Evolutionary conservation across 1,140 invertebrate species (phyloP).

Genomic region (Magallana angulata): DNA sequence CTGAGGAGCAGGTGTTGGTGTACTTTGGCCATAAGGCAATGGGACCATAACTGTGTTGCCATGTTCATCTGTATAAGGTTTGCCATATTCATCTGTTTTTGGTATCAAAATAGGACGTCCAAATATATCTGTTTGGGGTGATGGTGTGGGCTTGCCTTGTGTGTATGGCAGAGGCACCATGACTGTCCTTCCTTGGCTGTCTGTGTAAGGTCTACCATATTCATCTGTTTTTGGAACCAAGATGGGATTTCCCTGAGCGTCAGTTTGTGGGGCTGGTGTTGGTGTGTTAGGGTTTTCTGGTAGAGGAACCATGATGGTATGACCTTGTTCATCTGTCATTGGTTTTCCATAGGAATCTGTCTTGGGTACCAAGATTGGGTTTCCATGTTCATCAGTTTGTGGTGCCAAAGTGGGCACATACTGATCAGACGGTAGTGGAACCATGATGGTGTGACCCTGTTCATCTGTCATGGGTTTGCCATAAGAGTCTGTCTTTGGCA

Average conservation of each 20-base stretch:
- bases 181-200: slow-evolving; percentile 8
- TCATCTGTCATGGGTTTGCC: slow-evolving; percentile 13
- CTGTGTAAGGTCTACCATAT: slow-evolving; percentile 21
- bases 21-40: background rate
- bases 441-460: background rate
- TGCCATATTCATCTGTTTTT: slow-evolving; percentile 43
- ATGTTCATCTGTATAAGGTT: slow-evolving; percentile 32
- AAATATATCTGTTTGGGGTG: slow-evolving; percentile 33
- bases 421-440: slow-evolving; percentile 5
- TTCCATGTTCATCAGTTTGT: slow-evolving; percentile 23
- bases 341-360: background rate
- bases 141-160: slow-evolving; percentile 29
- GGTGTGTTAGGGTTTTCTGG: slow-evolving; percentile 25
- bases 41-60: slow-evolving; percentile 11
- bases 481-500: background rate
- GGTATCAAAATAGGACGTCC: slow-evolving; percentile 24
- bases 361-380: background rate
- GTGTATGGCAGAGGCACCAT: background rate
- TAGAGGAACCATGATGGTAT: slow-evolving; percentile 17
- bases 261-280: slow-evolving; percentile 22
- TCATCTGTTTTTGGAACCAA: background rate
- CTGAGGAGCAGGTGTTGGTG: slow-evolving; percentile 40
- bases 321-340: slow-evolving; percentile 13
- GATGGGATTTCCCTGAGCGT: background rate
- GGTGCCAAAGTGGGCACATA: slow-evolving; percentile 18